phyloP scores from a whole-genome alignment of 2,113 vertebrate species.

The Eubucco bourcierii region DNA sequence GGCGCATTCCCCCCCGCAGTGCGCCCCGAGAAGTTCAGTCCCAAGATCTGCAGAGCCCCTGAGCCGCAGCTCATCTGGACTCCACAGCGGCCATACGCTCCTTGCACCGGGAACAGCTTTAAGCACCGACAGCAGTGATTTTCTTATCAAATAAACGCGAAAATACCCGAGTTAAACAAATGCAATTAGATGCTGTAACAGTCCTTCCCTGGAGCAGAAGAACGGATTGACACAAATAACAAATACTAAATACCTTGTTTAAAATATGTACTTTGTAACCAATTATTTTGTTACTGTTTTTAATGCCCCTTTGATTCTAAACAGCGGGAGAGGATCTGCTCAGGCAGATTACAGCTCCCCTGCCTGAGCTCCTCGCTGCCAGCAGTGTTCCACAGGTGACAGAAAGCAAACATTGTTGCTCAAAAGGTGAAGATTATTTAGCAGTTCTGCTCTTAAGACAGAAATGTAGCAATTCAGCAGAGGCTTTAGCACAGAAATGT shows the following conservation, averaged over 20 bases:
- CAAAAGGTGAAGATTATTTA: background rate
- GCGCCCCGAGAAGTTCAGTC: too few species aligned
- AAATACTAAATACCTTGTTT: background rate
- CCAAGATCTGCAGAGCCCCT: background rate
- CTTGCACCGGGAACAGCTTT: fast-evolving
- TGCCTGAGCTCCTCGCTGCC: background rate
- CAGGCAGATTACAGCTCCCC: background rate
- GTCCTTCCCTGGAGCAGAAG: background rate
- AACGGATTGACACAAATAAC: fast-evolving
- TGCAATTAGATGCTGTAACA: fast-evolving
- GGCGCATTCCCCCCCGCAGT: too few species aligned
- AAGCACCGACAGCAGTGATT: fast-evolving
- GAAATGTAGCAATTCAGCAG: background rate
- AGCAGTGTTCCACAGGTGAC: background rate
- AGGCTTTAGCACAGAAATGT: background rate
- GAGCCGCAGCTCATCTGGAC: fast-evolving
- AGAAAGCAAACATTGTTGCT: background rate
- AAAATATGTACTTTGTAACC: background rate
- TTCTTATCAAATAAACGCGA: fast-evolving
- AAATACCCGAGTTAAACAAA: background rate
- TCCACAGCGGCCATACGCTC: fast-evolving
- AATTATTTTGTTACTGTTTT: fast-evolving
- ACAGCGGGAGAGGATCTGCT: background rate
- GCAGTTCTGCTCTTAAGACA: background rate
- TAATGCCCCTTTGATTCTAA: too few species aligned